These are phyloP conservation scores for Drosophila multiciliata DNA, from an alignment of 2,888 invertebrate genomes.

Conservation along the genomic window DNA sequence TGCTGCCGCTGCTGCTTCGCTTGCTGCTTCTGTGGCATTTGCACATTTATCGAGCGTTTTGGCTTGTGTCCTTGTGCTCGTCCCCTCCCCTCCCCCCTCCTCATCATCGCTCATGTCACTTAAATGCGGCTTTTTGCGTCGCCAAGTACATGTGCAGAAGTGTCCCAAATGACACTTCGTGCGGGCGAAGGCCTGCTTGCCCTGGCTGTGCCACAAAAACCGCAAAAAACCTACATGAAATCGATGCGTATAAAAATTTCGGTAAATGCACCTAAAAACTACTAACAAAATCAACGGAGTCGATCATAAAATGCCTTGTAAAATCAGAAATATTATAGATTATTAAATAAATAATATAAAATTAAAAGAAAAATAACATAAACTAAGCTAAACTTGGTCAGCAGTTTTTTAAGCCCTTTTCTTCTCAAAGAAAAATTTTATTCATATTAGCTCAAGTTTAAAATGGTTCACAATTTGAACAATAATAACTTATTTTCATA, in stretches of 20 bases:
- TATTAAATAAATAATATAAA: no score
- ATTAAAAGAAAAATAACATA: neutral
- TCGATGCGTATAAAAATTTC: constrained; percentile 58
- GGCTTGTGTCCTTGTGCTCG: constrained; percentile 8
- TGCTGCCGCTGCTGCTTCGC: constrained; percentile 1
- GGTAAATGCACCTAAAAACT: constrained; percentile 11
- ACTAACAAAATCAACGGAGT: neutral
- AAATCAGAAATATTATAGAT: neutral
- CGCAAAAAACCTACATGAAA: constrained; percentile 60
- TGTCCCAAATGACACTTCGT: constrained; percentile 72
- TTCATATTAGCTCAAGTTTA: neutral
- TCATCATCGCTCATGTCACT: constrained; percentile 62
- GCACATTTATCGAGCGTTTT: constrained; percentile 58
- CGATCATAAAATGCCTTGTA: constrained; percentile 24
- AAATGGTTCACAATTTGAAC: neutral
- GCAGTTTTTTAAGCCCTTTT: neutral
- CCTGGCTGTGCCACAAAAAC: constrained; percentile 42
- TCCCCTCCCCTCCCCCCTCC: no score
- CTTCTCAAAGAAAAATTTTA: neutral
- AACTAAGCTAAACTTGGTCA: neutral
- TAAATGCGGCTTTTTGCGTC: constrained; percentile 78
- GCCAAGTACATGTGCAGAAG: constrained; percentile 75
- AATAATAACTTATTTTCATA: neutral
- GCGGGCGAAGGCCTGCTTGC: constrained; percentile 19
- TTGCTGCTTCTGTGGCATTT: constrained; percentile 38